These are phyloP conservation scores for Branchinecta sandiegonensis DNA, from an alignment of 2,888 invertebrate species.

Conservation along the genomic window DNA sequence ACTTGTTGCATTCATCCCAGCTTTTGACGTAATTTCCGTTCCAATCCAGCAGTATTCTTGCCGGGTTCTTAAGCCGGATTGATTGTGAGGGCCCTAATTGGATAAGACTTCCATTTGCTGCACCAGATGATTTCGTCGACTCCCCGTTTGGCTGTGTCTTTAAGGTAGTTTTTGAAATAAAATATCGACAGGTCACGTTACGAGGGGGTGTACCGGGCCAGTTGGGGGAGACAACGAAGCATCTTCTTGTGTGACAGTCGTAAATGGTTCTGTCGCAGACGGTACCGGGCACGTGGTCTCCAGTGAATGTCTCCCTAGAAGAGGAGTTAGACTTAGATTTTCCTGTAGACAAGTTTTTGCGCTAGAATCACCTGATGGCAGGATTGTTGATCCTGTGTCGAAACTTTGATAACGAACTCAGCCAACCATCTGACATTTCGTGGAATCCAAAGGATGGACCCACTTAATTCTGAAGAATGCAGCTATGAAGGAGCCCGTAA, in stretches of 20 bases:
- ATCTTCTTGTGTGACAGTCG: conserved; percentile 2
- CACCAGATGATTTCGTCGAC: not conserved
- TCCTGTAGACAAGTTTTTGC: too few relatives aligned
- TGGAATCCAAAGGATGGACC: too few relatives aligned
- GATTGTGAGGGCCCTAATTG: not conserved
- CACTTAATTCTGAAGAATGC: too few relatives aligned
- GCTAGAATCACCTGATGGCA: too few relatives aligned
- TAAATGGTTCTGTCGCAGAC: not conserved
- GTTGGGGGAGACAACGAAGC: not conserved
- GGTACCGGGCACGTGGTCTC: not conserved
- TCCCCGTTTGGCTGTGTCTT: not conserved
- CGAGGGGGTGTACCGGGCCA: conserved; percentile 8
- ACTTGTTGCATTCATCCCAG: not conserved
- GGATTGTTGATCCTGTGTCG: too few relatives aligned
- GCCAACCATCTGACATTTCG: too few relatives aligned
- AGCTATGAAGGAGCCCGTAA: too few relatives aligned
- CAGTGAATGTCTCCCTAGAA: not conserved
- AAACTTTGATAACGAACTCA: too few relatives aligned
- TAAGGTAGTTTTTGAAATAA: not conserved
- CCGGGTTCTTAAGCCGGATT: conserved; percentile 1
- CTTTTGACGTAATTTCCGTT: conserved; percentile 11
- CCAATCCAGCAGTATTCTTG: not conserved
- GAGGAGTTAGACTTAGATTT: too few relatives aligned
- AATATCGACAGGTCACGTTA: not conserved
- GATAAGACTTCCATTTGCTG: not conserved